A percentile compares a stretch with the other conserved stretches of the same genome.
phyloP scores from a whole-genome alignment of 1,140 invertebrate species.

The Drosophila nannoptera region DNA sequence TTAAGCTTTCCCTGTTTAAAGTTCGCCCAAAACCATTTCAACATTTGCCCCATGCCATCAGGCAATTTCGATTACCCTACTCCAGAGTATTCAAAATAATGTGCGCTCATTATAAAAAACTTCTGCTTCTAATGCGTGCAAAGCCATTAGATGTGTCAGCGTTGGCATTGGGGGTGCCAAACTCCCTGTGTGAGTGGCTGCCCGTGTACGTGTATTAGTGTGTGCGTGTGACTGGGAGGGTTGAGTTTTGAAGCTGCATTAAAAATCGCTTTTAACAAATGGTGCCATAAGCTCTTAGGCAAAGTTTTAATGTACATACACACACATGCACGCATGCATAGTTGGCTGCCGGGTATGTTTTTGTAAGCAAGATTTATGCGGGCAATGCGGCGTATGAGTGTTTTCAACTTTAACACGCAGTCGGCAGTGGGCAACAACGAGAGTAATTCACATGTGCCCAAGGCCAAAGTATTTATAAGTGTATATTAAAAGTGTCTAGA shows the following conservation, averaged over 20 bases:
- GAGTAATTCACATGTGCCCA: constrained; percentile 16
- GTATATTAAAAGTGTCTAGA: constrained; percentile 73
- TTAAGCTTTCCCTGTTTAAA: not conserved
- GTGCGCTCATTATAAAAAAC: constrained; percentile 59
- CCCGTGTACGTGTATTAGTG: not conserved
- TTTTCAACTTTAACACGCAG: constrained; percentile 63
- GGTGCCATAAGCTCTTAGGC: constrained; percentile 72
- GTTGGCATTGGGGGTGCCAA: constrained; percentile 41
- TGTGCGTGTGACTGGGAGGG: not conserved
- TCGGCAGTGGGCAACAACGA: constrained; percentile 22
- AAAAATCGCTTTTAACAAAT: constrained; percentile 77
- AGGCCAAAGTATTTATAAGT: constrained; percentile 47
- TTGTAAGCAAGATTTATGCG: constrained; percentile 60
- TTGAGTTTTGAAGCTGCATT: constrained; percentile 64
- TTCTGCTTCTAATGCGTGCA: constrained; percentile 49
- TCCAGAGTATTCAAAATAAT: constrained; percentile 44
- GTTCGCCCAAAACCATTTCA: too few species aligned
- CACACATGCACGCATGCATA: constrained; percentile 30
- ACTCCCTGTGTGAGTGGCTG: not conserved
- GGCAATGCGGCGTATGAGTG: constrained; percentile 59
- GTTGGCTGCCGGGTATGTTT: constrained; percentile 12
- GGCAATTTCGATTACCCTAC: not conserved
- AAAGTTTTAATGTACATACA: constrained; percentile 70
- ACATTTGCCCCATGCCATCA: not conserved
- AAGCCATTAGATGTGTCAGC: constrained; percentile 65